Evolutionary conservation across 2,113 vertebrate genomes (phyloP).

Genomic region (Grammomys dolichurus): DNA sequence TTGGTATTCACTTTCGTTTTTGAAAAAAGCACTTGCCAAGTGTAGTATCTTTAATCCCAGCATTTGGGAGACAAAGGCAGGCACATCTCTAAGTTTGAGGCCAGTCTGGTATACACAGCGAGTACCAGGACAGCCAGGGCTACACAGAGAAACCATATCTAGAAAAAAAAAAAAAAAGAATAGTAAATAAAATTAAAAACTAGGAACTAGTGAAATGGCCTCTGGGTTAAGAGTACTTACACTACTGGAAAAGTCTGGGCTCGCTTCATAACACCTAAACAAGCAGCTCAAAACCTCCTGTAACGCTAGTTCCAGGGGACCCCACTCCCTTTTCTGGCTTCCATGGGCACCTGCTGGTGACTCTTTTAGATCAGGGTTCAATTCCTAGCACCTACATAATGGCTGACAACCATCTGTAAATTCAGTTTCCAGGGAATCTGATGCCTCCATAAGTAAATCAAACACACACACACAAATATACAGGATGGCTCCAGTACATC

Average conservation of each 20-base stretch:
- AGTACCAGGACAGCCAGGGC: neutral
- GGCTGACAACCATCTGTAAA: neutral
- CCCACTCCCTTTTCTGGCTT: neutral
- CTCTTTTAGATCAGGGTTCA: neutral
- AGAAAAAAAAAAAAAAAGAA: neutral
- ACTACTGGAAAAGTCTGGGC: neutral
- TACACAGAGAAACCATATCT: neutral
- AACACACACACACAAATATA: neutral
- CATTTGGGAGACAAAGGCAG: neutral
- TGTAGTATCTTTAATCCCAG: neutral
- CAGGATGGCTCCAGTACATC: no score
- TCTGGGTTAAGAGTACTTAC: neutral
- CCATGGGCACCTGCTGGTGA: neutral
- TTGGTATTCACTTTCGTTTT: neutral
- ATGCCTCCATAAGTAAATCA: no score
- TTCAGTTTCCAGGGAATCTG: neutral
- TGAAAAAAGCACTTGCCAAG: slow-evolving; percentile 14
- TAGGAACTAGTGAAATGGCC: neutral
- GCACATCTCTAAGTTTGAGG: neutral
- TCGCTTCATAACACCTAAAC: neutral
- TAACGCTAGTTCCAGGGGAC: neutral
- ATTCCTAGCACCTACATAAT: neutral
- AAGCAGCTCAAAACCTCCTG: neutral
- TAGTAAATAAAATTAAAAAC: neutral
- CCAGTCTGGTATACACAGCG: neutral